Base-by-base conservation (phyloP, 2,888 invertebrate genomes). In the Andrena bucephala region DNA sequence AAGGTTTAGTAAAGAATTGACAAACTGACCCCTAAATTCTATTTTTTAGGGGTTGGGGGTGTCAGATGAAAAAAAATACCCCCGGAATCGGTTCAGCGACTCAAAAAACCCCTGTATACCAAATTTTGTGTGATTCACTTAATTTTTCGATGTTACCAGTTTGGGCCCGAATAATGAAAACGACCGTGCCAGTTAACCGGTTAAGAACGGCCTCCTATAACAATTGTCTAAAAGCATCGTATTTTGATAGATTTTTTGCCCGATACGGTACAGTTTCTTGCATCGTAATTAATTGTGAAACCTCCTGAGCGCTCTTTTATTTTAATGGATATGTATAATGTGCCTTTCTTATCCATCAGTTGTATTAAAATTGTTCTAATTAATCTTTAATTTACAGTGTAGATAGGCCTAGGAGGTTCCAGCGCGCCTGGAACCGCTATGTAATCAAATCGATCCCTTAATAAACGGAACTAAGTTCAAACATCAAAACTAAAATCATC, bases 371-470 rank as follows among this genome's bases (percentile, higher is more conserved):
- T 59, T 52, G 8, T 54, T 59, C 63, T 29, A 59, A 77, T 68
- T 68, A 63, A 50, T 54, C 72, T 24, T 77, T 72, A 81, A 72
- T 78, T 78, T 65, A 63, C 62, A 10, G 8, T 13, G 27, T 4
- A 29, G 54, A 67, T 60, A 81, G 66, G 80, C 54, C 67, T 60
- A n/a, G 13, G 48, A 29, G 42, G 7, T 6, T 65, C 24, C 36
- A 29, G 52, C 6, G 59, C 77, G 20, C 6, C 42, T n/a, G 31
- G 42, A 29, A 62, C 42, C 10, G 24, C 36, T 62, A 1, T 16
- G 42, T 16, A 67, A 77, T 67, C 67, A 62, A 62, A 77, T 50
- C 8, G 71, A 81, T 72, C 62, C 57, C 8, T 77, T 62, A 57
- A 48, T n/a, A 63, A 62, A 77, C 8, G 13, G 48, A 60, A 24